Percentiles rank a stretch among this genome's conserved stretches.
These are phyloP conservation scores for Coelopa pilipes DNA, from an alignment of 2,888 invertebrate species.

Conservation along the genomic window DNA sequence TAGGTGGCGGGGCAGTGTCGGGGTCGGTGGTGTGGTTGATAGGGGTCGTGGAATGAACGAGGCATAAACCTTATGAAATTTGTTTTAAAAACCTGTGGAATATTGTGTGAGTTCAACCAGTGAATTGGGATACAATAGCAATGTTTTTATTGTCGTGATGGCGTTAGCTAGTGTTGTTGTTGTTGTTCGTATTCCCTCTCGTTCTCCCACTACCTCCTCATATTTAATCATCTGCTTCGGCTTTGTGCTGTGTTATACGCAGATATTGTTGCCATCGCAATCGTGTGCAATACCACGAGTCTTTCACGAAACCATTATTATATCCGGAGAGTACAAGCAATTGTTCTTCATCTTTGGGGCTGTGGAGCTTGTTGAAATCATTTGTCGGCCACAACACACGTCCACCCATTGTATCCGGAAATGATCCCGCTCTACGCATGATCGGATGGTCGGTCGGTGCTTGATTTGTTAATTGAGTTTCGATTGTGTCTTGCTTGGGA, in stretches of 20 bases:
- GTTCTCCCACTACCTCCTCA: too few relatives aligned
- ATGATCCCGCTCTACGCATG: too few relatives aligned
- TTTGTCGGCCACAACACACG: not conserved
- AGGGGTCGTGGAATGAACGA: not conserved
- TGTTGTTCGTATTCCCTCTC: too few relatives aligned
- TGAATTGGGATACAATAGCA: constrained; percentile 26
- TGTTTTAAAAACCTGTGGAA: constrained; percentile 26
- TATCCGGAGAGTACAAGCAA: not conserved
- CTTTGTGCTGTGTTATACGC: not conserved
- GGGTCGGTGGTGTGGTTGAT: not conserved
- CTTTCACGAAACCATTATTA: constrained; percentile 4
- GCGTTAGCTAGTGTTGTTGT: constrained; percentile 1
- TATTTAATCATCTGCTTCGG: not conserved
- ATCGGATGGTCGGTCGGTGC: too few relatives aligned
- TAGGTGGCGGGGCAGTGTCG: too few relatives aligned
- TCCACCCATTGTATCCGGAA: not conserved
- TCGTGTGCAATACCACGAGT: constrained; percentile 20
- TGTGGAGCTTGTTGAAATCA: not conserved
- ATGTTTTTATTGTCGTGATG: constrained; percentile 8
- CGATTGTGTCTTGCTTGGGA: too few relatives aligned
- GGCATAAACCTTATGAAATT: constrained; percentile 20
- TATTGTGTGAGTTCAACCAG: constrained; percentile 24
- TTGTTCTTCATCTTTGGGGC: constrained; percentile 4
- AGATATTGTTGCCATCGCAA: not conserved
- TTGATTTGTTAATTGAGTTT: too few relatives aligned